These are phyloP conservation scores for Oscarella lobularis DNA, from an alignment of 37 sponge, comb jelly and placozoan genomes.

Conservation along the genomic window DNA sequence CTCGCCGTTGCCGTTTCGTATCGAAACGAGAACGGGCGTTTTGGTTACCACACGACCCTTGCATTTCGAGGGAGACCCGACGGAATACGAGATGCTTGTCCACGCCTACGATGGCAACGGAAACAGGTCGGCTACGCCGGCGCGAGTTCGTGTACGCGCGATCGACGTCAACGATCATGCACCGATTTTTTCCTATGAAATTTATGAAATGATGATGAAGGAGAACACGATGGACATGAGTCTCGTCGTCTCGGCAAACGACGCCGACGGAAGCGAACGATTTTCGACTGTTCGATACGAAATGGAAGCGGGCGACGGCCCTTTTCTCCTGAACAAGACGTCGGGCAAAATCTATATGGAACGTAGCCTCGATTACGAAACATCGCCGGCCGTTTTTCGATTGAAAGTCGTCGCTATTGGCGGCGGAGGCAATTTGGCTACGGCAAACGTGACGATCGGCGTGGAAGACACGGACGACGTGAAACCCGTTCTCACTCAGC, in stretches of 20 bases:
- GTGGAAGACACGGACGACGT: conserved; percentile 55
- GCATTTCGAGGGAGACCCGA: background rate
- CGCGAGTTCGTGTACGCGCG: background rate
- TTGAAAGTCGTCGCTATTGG: background rate
- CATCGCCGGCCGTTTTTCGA: background rate
- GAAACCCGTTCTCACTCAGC: conserved; percentile 17
- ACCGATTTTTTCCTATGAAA: background rate
- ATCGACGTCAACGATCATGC: background rate
- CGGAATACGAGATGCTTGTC: background rate
- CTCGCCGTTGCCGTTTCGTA: background rate
- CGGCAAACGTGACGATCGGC: conserved; percentile 10
- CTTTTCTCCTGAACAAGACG: background rate
- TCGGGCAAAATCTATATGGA: background rate
- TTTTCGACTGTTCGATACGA: background rate
- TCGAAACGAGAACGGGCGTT: background rate
- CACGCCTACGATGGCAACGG: background rate
- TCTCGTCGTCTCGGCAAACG: background rate
- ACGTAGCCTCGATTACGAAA: background rate
- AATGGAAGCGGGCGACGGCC: background rate
- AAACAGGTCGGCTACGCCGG: background rate
- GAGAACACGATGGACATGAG: background rate
- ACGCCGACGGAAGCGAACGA: background rate
- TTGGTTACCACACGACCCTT: background rate
- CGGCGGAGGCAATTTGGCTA: background rate
- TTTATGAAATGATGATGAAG: background rate